Conservation (phyloP, 2,888 invertebrate species). For the Sisyra terminalis region DNA sequence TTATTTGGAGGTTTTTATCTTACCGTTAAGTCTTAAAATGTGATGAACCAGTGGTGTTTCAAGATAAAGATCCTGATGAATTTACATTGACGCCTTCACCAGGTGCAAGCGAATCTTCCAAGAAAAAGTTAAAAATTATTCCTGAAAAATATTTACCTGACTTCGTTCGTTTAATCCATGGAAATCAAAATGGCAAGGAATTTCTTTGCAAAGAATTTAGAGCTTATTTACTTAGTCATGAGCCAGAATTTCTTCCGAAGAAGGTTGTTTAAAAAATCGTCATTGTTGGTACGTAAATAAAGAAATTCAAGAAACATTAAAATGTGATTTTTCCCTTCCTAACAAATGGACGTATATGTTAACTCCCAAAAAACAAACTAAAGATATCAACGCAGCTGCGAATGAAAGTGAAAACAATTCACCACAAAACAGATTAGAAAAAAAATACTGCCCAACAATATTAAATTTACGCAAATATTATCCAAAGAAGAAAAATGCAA, state of each 20-base stretch:
- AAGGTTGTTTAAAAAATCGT: constrained; percentile 33
- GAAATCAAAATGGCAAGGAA: constrained; percentile 38
- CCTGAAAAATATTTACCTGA: constrained; percentile 38
- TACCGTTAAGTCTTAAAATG: constrained; percentile 37
- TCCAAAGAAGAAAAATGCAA: constrained; percentile 19
- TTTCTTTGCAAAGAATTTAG: constrained; percentile 46
- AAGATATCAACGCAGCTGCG: not conserved
- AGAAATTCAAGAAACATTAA: constrained; percentile 34
- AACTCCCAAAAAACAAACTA: constrained; percentile 5
- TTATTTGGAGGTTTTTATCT: constrained; percentile 40
- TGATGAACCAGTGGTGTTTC: constrained; percentile 28
- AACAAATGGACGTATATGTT: constrained; percentile 37
- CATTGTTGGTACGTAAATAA: constrained; percentile 48
- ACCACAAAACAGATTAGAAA: not conserved
- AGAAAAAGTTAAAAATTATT: constrained; percentile 25
- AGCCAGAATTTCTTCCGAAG: constrained; percentile 30
- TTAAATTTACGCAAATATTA: constrained; percentile 22
- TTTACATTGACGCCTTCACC: constrained; percentile 8
- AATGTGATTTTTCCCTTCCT: constrained; percentile 29
- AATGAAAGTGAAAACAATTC: not conserved
- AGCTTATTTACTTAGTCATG: constrained; percentile 32
- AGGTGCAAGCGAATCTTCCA: constrained; percentile 11
- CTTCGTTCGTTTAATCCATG: constrained; percentile 47
- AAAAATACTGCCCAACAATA: constrained; percentile 10
- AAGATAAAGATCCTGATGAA: constrained; percentile 17